Percentiles rank a stretch among this genome's conserved stretches.
Evolutionary conservation across 2,888 invertebrate species (phyloP).

Genomic region (Parnassius orleans): DNA sequence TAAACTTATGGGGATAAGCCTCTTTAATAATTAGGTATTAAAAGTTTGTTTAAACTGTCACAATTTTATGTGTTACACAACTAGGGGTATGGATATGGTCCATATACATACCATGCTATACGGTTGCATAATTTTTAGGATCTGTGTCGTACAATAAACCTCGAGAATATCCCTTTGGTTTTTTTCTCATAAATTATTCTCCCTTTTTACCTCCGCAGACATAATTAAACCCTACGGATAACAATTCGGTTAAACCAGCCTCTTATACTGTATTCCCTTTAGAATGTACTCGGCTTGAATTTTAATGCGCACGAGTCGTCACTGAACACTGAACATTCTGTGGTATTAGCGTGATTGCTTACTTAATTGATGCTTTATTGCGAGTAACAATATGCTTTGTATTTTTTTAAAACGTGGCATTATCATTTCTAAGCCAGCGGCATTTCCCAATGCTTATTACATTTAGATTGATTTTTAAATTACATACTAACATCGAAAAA

Average conservation of each 20-base stretch:
- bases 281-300: constrained; percentile 40
- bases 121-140: no score
- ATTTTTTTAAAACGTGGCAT: constrained; percentile 10
- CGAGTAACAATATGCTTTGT: constrained; percentile 29
- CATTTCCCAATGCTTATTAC: background rate
- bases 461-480: no score
- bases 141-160: background rate
- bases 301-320: constrained; percentile 43
- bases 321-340: constrained; percentile 28
- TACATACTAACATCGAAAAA: no score
- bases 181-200: constrained; percentile 55
- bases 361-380: constrained; percentile 30
- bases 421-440: background rate
- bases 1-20: no score
- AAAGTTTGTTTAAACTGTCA: no score
- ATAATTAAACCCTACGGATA: constrained; percentile 71
- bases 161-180: constrained; percentile 40
- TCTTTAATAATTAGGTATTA: no score
- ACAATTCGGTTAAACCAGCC: constrained; percentile 49
- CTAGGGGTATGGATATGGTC: no score
- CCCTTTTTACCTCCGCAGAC: constrained; percentile 46
- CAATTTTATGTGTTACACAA: no score
- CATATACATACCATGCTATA: no score
- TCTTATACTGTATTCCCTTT: constrained; percentile 57
- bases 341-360: constrained; percentile 32